Evolutionary conservation across 2,113 vertebrate species (phyloP).

Genomic region (Plotosus lineatus): DNA sequence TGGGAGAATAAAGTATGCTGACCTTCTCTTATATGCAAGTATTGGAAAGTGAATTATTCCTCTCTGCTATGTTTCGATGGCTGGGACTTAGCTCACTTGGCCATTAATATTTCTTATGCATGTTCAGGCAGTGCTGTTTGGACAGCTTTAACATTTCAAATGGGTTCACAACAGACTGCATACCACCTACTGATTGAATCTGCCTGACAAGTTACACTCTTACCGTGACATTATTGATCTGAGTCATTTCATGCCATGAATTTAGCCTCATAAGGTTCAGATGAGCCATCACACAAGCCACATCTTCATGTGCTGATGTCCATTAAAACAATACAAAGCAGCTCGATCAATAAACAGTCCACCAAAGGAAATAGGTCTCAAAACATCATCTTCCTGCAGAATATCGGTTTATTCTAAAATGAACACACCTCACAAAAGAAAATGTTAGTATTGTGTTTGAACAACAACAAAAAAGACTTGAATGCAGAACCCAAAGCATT

Average conservation of each 20-base stretch:
- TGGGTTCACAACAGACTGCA: not conserved
- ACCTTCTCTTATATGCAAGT: not conserved
- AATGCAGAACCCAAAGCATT: slow-evolving; percentile 10
- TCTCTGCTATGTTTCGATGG: not conserved
- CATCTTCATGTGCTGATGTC: not conserved
- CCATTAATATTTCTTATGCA: not conserved
- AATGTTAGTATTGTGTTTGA: slow-evolving; percentile 5
- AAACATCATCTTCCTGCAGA: not conserved
- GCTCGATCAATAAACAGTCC: not conserved
- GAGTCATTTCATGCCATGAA: not conserved
- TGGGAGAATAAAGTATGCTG: not conserved
- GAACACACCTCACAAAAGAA: slow-evolving; percentile 1
- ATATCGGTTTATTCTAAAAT: not conserved
- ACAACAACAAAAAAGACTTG: not conserved
- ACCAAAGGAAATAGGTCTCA: not conserved
- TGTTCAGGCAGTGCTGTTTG: not conserved
- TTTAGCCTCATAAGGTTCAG: not conserved
- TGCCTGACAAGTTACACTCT: not conserved
- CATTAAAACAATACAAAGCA: not conserved
- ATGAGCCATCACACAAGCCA: no score
- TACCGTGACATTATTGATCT: not conserved
- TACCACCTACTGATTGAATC: not conserved
- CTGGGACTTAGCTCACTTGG: not conserved
- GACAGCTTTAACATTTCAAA: not conserved
- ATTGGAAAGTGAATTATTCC: not conserved